Percentiles rank a stretch among this genome's conserved stretches.
Conservation (phyloP, 1,140 invertebrate species). For the Trichonephila inaurata region DNA sequence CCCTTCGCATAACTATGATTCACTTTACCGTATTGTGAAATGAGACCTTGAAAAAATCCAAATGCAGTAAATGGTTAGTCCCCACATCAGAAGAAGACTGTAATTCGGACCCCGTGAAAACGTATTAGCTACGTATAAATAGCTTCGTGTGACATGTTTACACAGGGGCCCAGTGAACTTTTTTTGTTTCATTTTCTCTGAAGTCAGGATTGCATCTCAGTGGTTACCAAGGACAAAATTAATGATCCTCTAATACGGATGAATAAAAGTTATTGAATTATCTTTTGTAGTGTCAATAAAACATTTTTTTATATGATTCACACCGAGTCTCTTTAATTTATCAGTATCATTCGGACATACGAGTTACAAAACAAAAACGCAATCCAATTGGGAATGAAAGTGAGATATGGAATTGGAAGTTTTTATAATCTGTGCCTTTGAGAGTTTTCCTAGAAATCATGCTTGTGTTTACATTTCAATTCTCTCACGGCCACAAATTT, state of each 20-base stretch:
- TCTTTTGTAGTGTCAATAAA: conserved; percentile 23
- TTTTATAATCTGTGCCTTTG: too few relatives aligned
- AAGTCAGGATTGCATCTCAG: conserved; percentile 11
- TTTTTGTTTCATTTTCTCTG: conserved; percentile 16
- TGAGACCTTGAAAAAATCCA: neutral
- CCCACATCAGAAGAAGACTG: neutral
- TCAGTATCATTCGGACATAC: neutral
- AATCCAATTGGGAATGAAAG: too few relatives aligned
- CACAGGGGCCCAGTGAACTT: conserved; percentile 17
- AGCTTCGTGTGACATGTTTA: conserved; percentile 63
- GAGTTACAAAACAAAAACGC: too few relatives aligned
- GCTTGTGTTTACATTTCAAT: too few relatives aligned
- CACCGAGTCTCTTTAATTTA: neutral
- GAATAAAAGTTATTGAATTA: conserved; percentile 32
- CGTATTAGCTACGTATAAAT: conserved; percentile 57
- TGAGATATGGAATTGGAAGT: too few relatives aligned
- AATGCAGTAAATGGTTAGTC: neutral
- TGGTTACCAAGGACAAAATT: conserved; percentile 36
- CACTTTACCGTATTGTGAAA: neutral
- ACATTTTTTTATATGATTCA: neutral
- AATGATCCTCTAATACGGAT: conserved; percentile 39
- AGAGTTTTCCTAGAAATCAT: too few relatives aligned
- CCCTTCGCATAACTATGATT: too few relatives aligned
- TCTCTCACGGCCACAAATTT: too few relatives aligned
- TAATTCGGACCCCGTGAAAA: conserved; percentile 35